These are phyloP conservation scores for Cheirogaleus major DNA, from an alignment of 2,797 vertebrate species.

Conservation along the genomic window DNA sequence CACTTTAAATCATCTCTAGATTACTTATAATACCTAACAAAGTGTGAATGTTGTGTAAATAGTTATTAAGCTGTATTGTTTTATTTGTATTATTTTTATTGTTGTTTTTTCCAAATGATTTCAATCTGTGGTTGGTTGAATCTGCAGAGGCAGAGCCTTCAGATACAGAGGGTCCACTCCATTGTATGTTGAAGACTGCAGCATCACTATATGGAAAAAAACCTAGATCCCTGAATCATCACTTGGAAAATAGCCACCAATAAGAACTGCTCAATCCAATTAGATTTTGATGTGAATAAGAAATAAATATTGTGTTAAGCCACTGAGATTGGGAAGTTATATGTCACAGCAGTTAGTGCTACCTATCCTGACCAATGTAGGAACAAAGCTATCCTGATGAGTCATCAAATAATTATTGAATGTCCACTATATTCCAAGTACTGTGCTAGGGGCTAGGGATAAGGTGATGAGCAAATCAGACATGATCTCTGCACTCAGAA, in stretches of 20 bases:
- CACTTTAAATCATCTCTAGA: neutral
- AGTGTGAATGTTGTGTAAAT: neutral
- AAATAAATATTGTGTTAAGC: neutral
- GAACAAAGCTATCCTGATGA: neutral
- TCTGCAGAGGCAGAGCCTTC: too few species aligned
- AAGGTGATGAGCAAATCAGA: neutral
- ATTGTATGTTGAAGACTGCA: neutral
- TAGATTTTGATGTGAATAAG: neutral
- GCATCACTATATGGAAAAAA: neutral
- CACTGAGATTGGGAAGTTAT: neutral
- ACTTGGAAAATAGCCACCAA: neutral
- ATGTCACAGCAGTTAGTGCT: neutral
- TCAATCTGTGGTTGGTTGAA: neutral
- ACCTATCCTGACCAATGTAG: neutral
- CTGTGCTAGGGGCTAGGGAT: neutral
- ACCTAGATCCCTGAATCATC: neutral
- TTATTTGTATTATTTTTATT: neutral
- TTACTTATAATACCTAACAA: neutral
- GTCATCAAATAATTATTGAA: neutral
- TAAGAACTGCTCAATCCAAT: neutral
- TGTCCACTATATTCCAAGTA: neutral
- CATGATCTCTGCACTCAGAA: neutral
- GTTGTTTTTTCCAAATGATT: neutral
- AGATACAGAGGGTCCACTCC: neutral
- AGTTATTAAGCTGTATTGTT: neutral